These are phyloP conservation scores for Odontothrips loti DNA, from an alignment of 2,888 invertebrate genomes.

Conservation along the genomic window DNA sequence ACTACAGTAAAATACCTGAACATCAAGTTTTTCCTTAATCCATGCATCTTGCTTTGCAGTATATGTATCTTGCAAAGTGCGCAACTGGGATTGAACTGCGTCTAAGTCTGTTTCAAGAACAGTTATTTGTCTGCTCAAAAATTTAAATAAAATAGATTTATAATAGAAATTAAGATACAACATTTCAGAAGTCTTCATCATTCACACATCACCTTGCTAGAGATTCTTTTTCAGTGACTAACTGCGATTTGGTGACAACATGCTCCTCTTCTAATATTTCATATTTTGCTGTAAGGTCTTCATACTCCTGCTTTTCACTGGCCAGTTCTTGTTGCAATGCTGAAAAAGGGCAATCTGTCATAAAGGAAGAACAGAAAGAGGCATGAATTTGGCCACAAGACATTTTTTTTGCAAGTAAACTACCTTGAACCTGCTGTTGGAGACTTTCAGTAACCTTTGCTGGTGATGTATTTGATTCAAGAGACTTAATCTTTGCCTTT, in stretches of 20 bases:
- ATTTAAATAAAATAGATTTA: slow-evolving; percentile 30
- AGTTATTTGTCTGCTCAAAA: slow-evolving; percentile 53
- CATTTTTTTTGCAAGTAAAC: not conserved
- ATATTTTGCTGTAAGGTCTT: slow-evolving; percentile 75
- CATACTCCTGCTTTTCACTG: slow-evolving; percentile 67
- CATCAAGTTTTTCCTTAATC: slow-evolving; percentile 65
- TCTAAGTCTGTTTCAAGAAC: slow-evolving; percentile 60
- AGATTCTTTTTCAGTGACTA: slow-evolving; percentile 76
- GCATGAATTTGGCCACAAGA: not conserved
- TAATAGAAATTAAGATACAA: slow-evolving; percentile 37
- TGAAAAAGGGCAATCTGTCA: slow-evolving; percentile 44
- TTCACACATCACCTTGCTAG: slow-evolving; percentile 57
- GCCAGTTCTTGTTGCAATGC: slow-evolving; percentile 64
- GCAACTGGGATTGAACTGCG: slow-evolving; percentile 59
- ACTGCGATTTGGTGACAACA: slow-evolving; percentile 73
- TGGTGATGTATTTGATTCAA: slow-evolving; percentile 26
- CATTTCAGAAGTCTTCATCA: slow-evolving; percentile 42
- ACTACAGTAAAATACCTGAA: slow-evolving; percentile 57
- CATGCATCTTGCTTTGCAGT: slow-evolving; percentile 64
- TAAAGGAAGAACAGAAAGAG: not conserved
- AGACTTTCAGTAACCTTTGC: slow-evolving; percentile 4
- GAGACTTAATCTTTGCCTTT: slow-evolving; percentile 54
- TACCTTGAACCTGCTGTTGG: slow-evolving; percentile 10
- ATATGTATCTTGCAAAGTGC: slow-evolving; percentile 59
- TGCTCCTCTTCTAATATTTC: slow-evolving; percentile 81